phyloP scores from a whole-genome alignment of 2,113 vertebrate genomes.

The Perca flavescens region DNA sequence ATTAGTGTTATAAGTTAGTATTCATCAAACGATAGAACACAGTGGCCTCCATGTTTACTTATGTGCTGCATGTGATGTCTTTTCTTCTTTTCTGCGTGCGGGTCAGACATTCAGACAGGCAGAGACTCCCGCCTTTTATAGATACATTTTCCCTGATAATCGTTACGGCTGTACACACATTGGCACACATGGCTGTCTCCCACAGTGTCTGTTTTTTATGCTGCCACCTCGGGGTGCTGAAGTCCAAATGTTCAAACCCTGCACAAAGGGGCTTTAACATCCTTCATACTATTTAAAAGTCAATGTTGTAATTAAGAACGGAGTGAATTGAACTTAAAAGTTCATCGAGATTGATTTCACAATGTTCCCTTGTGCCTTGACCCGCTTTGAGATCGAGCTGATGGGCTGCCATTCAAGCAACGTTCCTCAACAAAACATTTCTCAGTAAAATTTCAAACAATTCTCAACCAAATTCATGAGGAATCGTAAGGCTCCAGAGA shows the following conservation, averaged over 20 bases:
- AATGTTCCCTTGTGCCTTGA: constrained; percentile 63
- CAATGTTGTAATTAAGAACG: constrained; percentile 70
- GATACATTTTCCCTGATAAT: neutral
- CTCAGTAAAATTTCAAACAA: constrained; percentile 78
- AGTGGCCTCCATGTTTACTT: too few relatives aligned
- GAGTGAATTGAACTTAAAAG: constrained; percentile 71
- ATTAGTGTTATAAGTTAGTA: too few relatives aligned
- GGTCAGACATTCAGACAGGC: too few relatives aligned
- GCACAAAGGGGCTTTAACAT: constrained; percentile 36
- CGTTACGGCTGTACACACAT: neutral
- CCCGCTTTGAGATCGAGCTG: constrained; percentile 64
- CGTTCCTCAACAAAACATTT: constrained; percentile 76
- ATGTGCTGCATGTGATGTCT: too few relatives aligned
- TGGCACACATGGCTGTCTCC: neutral
- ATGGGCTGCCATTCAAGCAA: constrained; percentile 66
- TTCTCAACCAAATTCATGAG: constrained; percentile 70
- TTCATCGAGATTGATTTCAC: constrained; percentile 73
- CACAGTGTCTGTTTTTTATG: neutral
- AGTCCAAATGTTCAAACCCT: constrained; percentile 10
- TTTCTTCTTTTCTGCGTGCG: too few relatives aligned
- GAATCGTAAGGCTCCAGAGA: constrained; percentile 73
- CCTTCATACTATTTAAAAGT: constrained; percentile 64
- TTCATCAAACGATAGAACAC: too few relatives aligned
- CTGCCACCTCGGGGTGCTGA: constrained; percentile 11
- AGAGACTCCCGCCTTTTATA: too few relatives aligned